Evolutionary conservation across 1,140 invertebrate species (phyloP).

Genomic region (Calliphora vicina): DNA sequence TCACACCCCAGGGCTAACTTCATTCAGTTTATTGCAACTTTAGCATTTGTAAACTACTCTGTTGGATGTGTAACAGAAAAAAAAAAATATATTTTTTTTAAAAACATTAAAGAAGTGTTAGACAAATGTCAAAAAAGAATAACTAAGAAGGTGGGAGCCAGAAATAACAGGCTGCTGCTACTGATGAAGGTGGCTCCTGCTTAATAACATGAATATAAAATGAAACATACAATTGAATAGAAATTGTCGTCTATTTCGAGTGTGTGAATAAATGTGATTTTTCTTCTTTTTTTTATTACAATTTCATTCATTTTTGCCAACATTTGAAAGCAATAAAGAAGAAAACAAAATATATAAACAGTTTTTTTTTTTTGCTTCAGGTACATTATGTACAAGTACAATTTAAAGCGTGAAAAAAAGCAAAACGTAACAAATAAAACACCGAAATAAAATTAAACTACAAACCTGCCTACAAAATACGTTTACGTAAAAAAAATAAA

Average conservation of each 20-base stretch:
- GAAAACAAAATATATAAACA: neutral
- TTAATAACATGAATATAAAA: conserved; percentile 28
- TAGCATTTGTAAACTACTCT: conserved; percentile 9
- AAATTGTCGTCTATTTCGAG: conserved; percentile 10
- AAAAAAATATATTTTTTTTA: too few species aligned
- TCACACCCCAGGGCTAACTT: neutral
- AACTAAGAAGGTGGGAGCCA: neutral
- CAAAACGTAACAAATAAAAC: neutral
- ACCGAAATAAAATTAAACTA: too few species aligned
- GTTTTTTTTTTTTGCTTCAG: neutral
- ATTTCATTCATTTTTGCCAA: neutral
- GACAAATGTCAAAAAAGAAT: neutral
- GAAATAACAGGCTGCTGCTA: neutral
- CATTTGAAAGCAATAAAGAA: neutral
- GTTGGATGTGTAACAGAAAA: neutral
- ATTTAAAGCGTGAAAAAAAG: neutral
- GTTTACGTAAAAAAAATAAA: neutral
- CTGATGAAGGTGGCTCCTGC: neutral
- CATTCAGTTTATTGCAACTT: conserved; percentile 12
- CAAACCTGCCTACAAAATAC: too few species aligned
- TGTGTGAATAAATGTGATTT: neutral
- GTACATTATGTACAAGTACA: neutral
- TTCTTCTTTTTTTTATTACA: neutral
- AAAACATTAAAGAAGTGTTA: neutral
- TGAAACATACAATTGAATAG: conserved; percentile 26